Evolutionary conservation across 2,888 invertebrate species (phyloP), one percentile per base, ranked within the genome.

Genomic region (Iselma pallidipennis): DNA sequence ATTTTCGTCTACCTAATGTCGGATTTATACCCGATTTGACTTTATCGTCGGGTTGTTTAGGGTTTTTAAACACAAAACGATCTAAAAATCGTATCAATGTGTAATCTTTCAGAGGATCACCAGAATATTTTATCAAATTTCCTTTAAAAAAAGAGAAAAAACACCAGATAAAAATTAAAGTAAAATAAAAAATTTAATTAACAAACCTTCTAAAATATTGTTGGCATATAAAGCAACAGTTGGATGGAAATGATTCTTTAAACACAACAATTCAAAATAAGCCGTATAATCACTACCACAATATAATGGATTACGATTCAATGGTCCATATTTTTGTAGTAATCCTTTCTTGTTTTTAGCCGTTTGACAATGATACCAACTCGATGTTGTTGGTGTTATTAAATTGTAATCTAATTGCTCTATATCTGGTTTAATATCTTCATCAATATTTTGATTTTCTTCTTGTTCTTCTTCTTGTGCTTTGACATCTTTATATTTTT

Each of bases 51-150:
- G 83, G 73, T 67, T 88, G 89, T 79, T 93, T 94, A 0, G 94
- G 94, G 83, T 99, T 99, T 78, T 96, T 94, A 80, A 95, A 98
- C 9, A 95, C 95, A 80, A 98, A 98, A 48, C 98, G 86, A 76
- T 99, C 98, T 49, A 99, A 83, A 81, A 99, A 99, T 52, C 94
- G 86, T 52, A 95, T 91, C 31, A 95, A 83, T 0, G 92, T 91
- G 79, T 98, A 96, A 82, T 99, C 98, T 73, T 92, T 89, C 2
- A 99, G 82, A 0, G 98, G 97, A 81, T 99, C 96, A 0, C 98
- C 98, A 60, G 89, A 87, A 81, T 98, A 98, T 31, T 88, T 87
- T 55, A 96, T 89, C 56, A 86, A 81, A 82, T 91, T 85, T 25
- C 87, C 91, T n/a, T n/a, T 29, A 51, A 26, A 10, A 51, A 4